Percentiles rank a stretch among this genome's conserved stretches.
Conservation (phyloP, 64 coral and sea anemone genomes). For the Actinia equina region DNA sequence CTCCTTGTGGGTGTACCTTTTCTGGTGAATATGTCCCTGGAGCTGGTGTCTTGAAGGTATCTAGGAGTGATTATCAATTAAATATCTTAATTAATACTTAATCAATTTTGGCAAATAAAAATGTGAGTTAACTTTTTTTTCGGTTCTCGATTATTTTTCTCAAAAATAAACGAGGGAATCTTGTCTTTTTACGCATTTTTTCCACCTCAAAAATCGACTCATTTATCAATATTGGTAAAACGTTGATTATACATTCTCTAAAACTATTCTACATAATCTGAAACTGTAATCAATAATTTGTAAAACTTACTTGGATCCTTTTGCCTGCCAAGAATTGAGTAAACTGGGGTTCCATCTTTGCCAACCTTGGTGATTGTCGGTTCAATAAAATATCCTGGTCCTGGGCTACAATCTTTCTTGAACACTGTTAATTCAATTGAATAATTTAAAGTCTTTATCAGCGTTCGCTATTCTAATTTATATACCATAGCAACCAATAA, state of each 20-base stretch:
- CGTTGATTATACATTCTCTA: too few relatives aligned
- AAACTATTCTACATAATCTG: too few relatives aligned
- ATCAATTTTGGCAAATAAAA: too few relatives aligned
- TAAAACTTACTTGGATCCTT: constrained; percentile 76
- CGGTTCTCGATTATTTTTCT: too few relatives aligned
- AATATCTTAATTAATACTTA: too few relatives aligned
- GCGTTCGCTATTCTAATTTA: not conserved
- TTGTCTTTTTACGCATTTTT: too few relatives aligned
- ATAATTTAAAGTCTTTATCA: not conserved
- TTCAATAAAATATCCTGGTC: constrained; percentile 85
- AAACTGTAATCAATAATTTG: too few relatives aligned
- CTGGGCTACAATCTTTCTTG: constrained; percentile 90
- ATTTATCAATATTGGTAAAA: too few relatives aligned
- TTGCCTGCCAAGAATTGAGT: constrained; percentile 85
- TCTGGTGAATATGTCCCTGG: constrained; percentile 96
- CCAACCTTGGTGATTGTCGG: constrained; percentile 64
- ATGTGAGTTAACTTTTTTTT: too few relatives aligned
- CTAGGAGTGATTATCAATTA: constrained; percentile 31
- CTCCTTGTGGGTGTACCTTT: constrained; percentile 95
- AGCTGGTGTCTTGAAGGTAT: constrained; percentile 94
- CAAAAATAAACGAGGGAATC: too few relatives aligned
- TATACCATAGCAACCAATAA: not conserved
- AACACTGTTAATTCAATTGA: constrained; percentile 64
- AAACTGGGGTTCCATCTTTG: constrained; percentile 79
- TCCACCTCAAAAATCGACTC: too few relatives aligned